Base-by-base conservation (phyloP, 1,140 invertebrate genomes). In the Leptinotarsa defecta region DNA sequence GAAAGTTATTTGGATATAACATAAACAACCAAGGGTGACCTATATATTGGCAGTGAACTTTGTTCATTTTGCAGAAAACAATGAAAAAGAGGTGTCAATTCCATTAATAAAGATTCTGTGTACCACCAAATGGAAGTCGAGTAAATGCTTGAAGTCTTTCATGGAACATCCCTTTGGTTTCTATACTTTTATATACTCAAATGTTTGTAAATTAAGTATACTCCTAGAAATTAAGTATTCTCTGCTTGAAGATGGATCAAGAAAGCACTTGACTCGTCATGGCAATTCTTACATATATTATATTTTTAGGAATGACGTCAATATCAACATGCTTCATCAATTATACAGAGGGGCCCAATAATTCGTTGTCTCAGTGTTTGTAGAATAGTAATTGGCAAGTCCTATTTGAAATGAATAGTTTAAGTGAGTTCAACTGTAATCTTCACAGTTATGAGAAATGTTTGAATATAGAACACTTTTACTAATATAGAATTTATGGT, bases 261-360 rank as follows among this genome's bases (percentile, higher is more conserved):
- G 52, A 57, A 57, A 57, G 52, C n/a, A 57, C 15, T 57, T 19
- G 52, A 57, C 52, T 3, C 13, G 52, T 57, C 52, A 57, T 57
- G 52, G 52, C 52, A 57, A 57, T 57, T 57, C 4, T 43, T 11
- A 43, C 34, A 43, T 11, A 57, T 57, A 5, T 1, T 17, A 57
- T 57, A 57, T 57, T 57, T 57, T n/a, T 57, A 57, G 52, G 52
- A 57, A 57, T 57, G 17, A 57, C n/a, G n/a, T 57, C n/a, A 57
- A 57, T n/a, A 57, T 57, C n/a, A 57, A 19, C 52, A 57, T 57
- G 52, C 52, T 19, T n/a, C 1, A n/a, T 57, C 15, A 57, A 57
- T 17, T 57, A 57, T 57, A 57, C 52, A 57, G 52, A 57, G 52
- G 15, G 52, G 52, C n/a, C 52, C 52, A 57, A 43, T 43, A 43